These are phyloP conservation scores for Charina bottae DNA, from an alignment of 2,113 vertebrate genomes.

Conservation along the genomic window DNA sequence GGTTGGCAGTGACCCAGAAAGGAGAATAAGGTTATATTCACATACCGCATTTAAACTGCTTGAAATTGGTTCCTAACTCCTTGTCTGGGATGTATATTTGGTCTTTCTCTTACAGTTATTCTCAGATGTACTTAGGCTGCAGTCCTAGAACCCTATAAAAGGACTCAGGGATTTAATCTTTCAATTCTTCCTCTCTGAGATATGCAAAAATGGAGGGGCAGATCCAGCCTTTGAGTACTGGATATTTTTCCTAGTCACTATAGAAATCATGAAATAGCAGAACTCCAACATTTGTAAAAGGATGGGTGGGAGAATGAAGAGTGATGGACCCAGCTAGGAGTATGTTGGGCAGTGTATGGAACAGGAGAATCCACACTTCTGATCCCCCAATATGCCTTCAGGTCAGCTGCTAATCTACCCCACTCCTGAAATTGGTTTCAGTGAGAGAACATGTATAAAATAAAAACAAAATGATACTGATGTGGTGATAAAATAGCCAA, in stretches of 20 bases:
- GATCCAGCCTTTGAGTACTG: neutral
- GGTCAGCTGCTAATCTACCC: neutral
- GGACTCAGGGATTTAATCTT: neutral
- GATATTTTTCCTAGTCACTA: neutral
- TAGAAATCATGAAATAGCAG: neutral
- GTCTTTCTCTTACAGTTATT: neutral
- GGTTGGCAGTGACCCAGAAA: slow-evolving; percentile 22
- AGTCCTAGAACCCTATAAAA: neutral
- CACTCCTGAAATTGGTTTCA: neutral
- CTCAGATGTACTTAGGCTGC: neutral
- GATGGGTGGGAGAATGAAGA: neutral
- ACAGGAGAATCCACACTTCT: neutral
- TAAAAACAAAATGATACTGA: neutral
- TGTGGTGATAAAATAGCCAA: neutral
- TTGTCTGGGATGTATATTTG: neutral
- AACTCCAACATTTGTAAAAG: neutral
- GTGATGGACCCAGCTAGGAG: neutral
- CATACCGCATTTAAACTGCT: neutral
- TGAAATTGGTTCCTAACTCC: neutral
- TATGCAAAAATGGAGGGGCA: neutral
- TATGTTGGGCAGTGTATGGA: neutral
- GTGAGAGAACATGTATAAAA: neutral
- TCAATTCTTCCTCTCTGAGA: neutral
- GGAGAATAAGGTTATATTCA: neutral
- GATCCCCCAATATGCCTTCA: neutral